Base-by-base conservation (phyloP, 2,888 invertebrate species). In the Stenichneumon culpator region DNA sequence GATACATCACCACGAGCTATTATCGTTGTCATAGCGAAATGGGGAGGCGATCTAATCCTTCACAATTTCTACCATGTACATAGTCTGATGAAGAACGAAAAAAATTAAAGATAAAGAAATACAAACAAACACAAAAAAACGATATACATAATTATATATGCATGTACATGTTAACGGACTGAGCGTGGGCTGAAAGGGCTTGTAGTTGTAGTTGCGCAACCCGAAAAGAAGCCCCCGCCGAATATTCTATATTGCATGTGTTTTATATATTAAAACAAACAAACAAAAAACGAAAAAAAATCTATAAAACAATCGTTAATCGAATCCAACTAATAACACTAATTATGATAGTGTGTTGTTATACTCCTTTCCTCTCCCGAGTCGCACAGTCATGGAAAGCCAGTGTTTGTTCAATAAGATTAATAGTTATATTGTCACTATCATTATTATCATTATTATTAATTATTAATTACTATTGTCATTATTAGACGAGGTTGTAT, bases 371-470 rank as follows among this genome's bases (percentile, higher is more conserved):
- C 86, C 87, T 89, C 89, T 88, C 86, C 88, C 84, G 84, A 86
- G 86, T 89, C 84, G 86, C 79, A 87, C 87, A 87, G 87, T 87
- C 88, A 89, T 88, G 87, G 89, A 89, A 86, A 90, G 89, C 89
- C 90, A 89, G 89, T 90, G 89, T 90, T 92, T 89, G 89, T 92
- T 89, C 87, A 87, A 88, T 90, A 90, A 89, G 83, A 87, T 88
- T 88, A 83, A 89, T 90, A 90, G 86, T 86, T 89, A 89, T 89
- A 90, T 88, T 87, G 88, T 89, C 86, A 85, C 87, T 88, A 89
- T 88, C 89, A 83, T 82, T 54, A 82, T 78, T 73, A 78, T 78
- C 54, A 78, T 67, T 78, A 57, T 60, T 75, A 75, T 19, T 65
- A 60, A 39, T 74, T 47, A 68, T 54, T 19, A 54, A 47, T 60